Base-by-base conservation (phyloP, 2,888 invertebrate species). In the Helicoverpa assulta region DNA sequence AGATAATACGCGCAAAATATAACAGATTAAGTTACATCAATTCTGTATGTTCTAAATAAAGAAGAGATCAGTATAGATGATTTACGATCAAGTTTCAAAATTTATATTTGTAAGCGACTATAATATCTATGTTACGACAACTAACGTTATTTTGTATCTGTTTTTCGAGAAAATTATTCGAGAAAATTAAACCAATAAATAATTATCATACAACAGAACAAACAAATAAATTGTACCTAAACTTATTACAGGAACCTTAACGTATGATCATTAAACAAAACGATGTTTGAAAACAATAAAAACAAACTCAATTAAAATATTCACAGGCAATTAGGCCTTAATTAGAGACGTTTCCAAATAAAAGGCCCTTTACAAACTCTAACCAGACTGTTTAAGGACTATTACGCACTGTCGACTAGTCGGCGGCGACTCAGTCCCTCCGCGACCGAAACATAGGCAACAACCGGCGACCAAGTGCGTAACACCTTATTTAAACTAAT, bases 341-440 rank as follows among this genome's bases (percentile, higher is more conserved):
- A 73, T 73, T 69, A 80, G 55, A 67, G 21, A 71, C 29, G 37
- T 67, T 56, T 66, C 26, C n/a, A 73, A 73, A 75, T 70, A 71
- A 73, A 65, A 19, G 52, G 56, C n/a, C 10, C 10, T 51, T 37
- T 33, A 73, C 54, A 56, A 67, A 68, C 58, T 68, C 54, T 61
- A 63, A 59, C 61, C 54, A 70, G 56, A 51, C 37, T 2, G 52
- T 67, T 26, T 26, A 26, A 26, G 26, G 26, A 4, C 26, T 26
- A 26, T 26, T 26, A 26, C 26, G 26, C 26, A 26, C 26, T 26
- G 26, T 26, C 26, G 26, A 26, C 26, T 26, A 26, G 26, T 26
- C 26, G 21, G 2, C 21, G 26, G 26, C 26, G 26, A 26, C 26
- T 26, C 26, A 26, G 26, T 26, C 26, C 26, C 26, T 26, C 26